Percentiles rank a stretch among this genome's conserved stretches.
Evolutionary conservation across 2,797 vertebrate species (phyloP).

Genomic region (Danio aesculapii): DNA sequence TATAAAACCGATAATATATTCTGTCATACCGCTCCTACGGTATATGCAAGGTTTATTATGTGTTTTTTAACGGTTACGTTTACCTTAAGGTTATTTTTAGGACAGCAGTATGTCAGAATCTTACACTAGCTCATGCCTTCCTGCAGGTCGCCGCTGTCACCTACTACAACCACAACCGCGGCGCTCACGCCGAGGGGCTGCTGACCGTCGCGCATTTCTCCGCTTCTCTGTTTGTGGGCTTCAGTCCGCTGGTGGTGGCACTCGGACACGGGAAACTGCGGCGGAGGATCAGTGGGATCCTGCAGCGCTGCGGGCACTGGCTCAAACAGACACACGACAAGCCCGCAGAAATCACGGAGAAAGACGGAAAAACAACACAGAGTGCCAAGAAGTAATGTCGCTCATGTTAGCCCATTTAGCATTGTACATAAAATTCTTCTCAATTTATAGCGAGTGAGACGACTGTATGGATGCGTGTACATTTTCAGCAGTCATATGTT

Average conservation of each 20-base stretch:
- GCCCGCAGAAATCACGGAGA: not conserved
- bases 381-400: not conserved
- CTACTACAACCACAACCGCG: constrained; percentile 81
- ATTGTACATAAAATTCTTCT: not conserved
- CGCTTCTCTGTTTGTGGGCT: constrained; percentile 81
- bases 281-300: constrained; percentile 69
- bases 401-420: too few relatives aligned
- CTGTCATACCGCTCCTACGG: too few relatives aligned
- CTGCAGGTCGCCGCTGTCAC: constrained; percentile 78
- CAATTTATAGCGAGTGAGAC: not conserved
- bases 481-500: too few relatives aligned
- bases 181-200: constrained; percentile 72
- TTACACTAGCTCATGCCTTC: too few relatives aligned
- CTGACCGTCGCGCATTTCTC: constrained; percentile 82
- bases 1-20: too few relatives aligned
- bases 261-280: constrained; percentile 83
- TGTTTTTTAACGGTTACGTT: too few relatives aligned
- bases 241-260: constrained; percentile 83
- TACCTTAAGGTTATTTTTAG: too few relatives aligned
- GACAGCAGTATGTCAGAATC: too few relatives aligned
- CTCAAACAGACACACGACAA: not conserved
- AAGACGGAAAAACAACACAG: constrained; percentile 18
- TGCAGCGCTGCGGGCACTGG: constrained; percentile 54
- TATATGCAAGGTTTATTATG: too few relatives aligned
- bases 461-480: too few relatives aligned